A percentile compares a stretch with the other conserved stretches of the same genome.
Evolutionary conservation across 2,888 invertebrate genomes (phyloP).

Genomic region (Ophonus ardosiacus): DNA sequence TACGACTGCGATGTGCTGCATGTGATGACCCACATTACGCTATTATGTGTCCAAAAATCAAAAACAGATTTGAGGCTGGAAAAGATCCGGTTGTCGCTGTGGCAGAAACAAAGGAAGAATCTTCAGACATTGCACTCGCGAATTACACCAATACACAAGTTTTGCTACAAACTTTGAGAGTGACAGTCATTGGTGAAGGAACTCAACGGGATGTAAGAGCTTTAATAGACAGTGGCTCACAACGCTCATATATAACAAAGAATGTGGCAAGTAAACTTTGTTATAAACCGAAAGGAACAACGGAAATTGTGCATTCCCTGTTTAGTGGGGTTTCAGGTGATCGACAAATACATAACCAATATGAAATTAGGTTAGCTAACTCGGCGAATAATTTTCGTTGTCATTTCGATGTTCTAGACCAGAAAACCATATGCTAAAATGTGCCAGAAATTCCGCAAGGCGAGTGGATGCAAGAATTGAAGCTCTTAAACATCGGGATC

Average conservation of each 20-base stretch:
- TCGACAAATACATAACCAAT: not conserved
- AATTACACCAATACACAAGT: not conserved
- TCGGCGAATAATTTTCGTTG: not conserved
- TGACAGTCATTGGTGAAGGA: not conserved
- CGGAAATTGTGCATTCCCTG: not conserved
- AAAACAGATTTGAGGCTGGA: not conserved
- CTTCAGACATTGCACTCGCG: not conserved
- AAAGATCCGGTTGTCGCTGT: not conserved
- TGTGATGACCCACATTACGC: not conserved
- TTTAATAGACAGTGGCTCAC: not conserved
- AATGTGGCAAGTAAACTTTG: no score
- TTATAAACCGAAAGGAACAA: not conserved
- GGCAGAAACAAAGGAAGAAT: not conserved
- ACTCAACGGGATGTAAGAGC: not conserved
- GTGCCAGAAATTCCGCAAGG: not conserved
- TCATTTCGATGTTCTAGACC: not conserved
- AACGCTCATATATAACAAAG: not conserved
- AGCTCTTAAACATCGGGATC: not conserved
- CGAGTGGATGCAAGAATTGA: not conserved
- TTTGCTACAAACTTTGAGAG: not conserved
- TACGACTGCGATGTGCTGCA: not conserved
- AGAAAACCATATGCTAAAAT: not conserved
- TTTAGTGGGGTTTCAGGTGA: not conserved
- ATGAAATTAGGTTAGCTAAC: no score
- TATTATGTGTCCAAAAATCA: not conserved